Evolutionary conservation across 2,888 invertebrate genomes (phyloP), one percentile per base, ranked within the genome.

Genomic region (Perdita meconis): DNA sequence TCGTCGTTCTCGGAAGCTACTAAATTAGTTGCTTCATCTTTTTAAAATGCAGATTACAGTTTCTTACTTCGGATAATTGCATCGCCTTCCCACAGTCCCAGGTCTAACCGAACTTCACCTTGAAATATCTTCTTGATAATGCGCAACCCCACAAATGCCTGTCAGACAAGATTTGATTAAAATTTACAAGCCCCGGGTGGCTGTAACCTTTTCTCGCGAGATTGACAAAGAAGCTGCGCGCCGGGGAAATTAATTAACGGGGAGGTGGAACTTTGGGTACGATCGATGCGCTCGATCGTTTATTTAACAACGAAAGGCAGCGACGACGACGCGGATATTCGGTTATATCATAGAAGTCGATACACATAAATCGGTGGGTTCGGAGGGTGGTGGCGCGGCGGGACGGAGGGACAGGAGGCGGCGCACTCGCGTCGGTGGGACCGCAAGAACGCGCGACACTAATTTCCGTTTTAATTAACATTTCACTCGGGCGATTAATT

Each of bases 381-480:
- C 60, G 22, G 47, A 64, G 16, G 53, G 34, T 50, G 26, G 12
- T n/a, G n/a, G 55, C 40, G 34, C 53, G 67, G 40, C 24, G 47
- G 36, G n/a, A 44, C 71, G n/a, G n/a, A 10, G 47, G 24, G 63
- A 56, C 60, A 26, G 47, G 67, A 12, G 53, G 34, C 56, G 26
- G 12, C n/a, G n/a, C 44, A 51, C 56, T 56, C 59, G 55, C 40
- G 34, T 44, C 53, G 67, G 40, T 30, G 47, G 36, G n/a, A 44
- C 71, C 71, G 57, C 79, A 40, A 67, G 66, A 80, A 80, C 66
- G 77, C 73, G 67, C 65, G 64, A 55, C 68, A 69, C 80, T 85
- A 85, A 84, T 84, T 85, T 85, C 79, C 81, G 86, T 79, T 83
- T 84, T 81, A 84, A 84, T 84, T 85, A 85, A 83, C 83, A 78